A percentile compares a stretch with the other conserved stretches of the same genome.
phyloP scores from a whole-genome alignment of 2,113 vertebrate species.

The Cynopterus brachyotis region DNA sequence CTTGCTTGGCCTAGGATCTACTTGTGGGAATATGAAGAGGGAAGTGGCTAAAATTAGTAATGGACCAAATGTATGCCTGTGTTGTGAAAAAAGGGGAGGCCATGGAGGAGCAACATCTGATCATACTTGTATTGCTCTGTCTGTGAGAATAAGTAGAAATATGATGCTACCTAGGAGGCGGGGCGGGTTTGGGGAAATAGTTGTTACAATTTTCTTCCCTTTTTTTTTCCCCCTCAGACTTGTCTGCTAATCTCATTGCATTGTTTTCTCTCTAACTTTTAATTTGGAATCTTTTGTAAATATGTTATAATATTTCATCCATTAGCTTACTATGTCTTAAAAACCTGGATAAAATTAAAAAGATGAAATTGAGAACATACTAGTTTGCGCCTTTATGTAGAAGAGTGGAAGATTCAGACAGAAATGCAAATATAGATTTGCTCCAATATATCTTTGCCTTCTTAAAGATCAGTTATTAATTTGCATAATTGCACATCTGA shows the following conservation, averaged over 20 bases:
- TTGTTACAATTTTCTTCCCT: background rate
- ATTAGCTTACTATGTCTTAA: background rate
- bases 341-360: background rate
- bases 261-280: background rate
- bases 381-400: background rate
- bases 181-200: accelerated
- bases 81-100: background rate
- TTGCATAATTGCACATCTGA: background rate
- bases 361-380: background rate
- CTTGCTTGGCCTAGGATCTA: background rate
- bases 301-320: background rate
- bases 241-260: background rate
- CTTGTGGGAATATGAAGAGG: background rate
- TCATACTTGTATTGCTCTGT: background rate
- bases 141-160: background rate
- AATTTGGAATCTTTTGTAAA: background rate
- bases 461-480: background rate
- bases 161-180: background rate
- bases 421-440: background rate
- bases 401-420: background rate
- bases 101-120: background rate
- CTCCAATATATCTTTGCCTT: background rate
- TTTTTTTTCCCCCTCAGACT: background rate
- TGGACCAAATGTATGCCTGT: conserved; percentile 27
- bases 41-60: conserved; percentile 61